Percentiles rank a stretch among this genome's conserved stretches.
These are phyloP conservation scores for Myotis yumanensis DNA, from an alignment of 2,113 vertebrate species.

Conservation along the genomic window DNA sequence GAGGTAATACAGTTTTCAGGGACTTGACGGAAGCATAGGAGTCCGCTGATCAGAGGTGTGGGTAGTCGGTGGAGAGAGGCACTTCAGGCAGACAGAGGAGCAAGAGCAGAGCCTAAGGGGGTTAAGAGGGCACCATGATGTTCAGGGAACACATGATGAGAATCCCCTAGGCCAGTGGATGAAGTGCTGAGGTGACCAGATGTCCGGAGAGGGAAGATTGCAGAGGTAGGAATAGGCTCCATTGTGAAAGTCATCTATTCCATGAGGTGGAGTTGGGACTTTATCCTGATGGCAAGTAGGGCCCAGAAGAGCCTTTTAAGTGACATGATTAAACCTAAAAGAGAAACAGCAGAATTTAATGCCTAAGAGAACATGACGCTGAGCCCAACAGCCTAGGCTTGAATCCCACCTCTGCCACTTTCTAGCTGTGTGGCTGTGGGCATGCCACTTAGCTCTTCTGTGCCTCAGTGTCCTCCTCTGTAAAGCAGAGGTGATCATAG, in stretches of 20 bases:
- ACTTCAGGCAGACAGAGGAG: background rate
- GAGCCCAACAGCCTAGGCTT: background rate
- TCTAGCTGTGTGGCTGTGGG: background rate
- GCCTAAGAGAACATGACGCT: background rate
- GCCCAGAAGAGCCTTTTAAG: background rate
- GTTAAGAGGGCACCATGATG: no score
- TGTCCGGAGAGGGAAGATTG: background rate
- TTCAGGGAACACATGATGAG: background rate
- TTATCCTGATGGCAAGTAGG: background rate
- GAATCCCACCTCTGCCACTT: background rate
- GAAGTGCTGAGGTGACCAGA: background rate
- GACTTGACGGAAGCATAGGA: background rate
- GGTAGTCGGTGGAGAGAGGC: background rate
- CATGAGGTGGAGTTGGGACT: background rate
- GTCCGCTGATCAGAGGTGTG: background rate
- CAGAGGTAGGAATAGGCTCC: background rate
- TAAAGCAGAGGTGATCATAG: background rate
- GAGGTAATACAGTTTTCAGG: background rate
- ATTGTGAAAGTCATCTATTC: background rate
- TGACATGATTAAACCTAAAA: background rate
- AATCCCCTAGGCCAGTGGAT: rapidly evolving
- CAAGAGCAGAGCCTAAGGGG: background rate
- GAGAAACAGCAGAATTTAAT: background rate
- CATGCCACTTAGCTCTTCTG: background rate
- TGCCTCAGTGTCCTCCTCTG: background rate